Percentiles rank a stretch among this genome's conserved stretches.
Evolutionary conservation across 2,888 invertebrate species (phyloP).

Genomic region (Meandrusa payeni): DNA sequence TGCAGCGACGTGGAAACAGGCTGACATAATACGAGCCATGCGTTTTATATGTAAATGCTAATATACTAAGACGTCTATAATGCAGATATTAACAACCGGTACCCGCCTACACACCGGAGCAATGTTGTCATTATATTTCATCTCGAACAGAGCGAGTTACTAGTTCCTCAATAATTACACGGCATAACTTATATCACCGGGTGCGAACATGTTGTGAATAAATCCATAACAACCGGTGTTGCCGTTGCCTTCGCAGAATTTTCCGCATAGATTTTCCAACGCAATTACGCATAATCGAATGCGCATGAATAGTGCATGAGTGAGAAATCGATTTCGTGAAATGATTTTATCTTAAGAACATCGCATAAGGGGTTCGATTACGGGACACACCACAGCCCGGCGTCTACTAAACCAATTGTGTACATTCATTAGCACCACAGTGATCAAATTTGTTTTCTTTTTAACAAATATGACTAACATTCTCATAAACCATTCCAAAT

Average conservation of each 20-base stretch:
- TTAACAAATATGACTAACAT: no score
- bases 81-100: constrained; percentile 16
- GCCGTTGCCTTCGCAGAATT: constrained; percentile 22
- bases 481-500: no score
- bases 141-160: constrained; percentile 4
- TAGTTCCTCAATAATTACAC: constrained; percentile 11
- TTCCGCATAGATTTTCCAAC: constrained; percentile 26
- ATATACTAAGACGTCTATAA: background rate
- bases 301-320: constrained; percentile 25
- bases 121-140: constrained; percentile 14
- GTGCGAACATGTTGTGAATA: constrained; percentile 4
- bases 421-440: no score
- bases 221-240: constrained; percentile 6
- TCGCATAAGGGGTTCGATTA: constrained; percentile 3
- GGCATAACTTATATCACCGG: constrained; percentile 21
- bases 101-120: constrained; percentile 11
- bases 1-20: no score
- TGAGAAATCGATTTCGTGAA: constrained; percentile 23
- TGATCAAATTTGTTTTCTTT: no score
- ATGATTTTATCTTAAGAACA: constrained; percentile 14
- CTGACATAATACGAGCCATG: background rate
- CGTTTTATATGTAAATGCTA: background rate
- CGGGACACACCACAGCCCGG: no score
- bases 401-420: no score
- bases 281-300: constrained; percentile 24